Evolutionary conservation across 2,113 vertebrate genomes (phyloP).

Genomic region (Silurus meridionalis): DNA sequence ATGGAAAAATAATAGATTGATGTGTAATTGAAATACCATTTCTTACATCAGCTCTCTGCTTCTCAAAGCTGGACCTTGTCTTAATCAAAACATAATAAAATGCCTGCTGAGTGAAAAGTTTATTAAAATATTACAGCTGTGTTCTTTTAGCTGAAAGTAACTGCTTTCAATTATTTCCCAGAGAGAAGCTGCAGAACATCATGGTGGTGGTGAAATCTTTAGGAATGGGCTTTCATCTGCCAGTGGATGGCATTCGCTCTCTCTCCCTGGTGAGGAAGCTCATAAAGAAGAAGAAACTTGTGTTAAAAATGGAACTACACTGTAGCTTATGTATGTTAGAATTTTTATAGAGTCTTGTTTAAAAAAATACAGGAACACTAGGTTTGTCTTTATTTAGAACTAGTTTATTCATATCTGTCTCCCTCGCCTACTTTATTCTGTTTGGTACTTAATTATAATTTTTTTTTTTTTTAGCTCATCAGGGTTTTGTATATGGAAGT

Average conservation of each 20-base stretch:
- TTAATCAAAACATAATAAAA: background rate
- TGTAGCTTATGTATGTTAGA: background rate
- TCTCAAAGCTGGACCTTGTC: background rate
- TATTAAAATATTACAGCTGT: background rate
- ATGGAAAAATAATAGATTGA: background rate
- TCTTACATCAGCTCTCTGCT: background rate
- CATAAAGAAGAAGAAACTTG: background rate
- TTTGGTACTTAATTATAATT: background rate
- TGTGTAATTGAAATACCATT: background rate
- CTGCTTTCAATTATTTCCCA: conserved; percentile 55
- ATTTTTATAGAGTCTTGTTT: background rate
- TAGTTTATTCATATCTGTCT: background rate
- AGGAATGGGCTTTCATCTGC: conserved; percentile 95
- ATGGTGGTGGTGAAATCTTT: conserved; percentile 91
- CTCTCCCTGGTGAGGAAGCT: conserved; percentile 78
- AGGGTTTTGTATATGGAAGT: background rate
- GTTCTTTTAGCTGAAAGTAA: background rate
- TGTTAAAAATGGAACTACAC: background rate
- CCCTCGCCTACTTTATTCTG: background rate
- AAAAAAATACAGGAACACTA: background rate
- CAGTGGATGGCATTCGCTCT: conserved; percentile 86
- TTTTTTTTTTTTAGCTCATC: too few species aligned
- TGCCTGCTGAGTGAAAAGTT: background rate
- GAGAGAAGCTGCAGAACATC: conserved; percentile 83
- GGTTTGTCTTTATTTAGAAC: background rate